Base-by-base conservation (phyloP, 2,113 vertebrate species). In the Perccottus glenii region DNA sequence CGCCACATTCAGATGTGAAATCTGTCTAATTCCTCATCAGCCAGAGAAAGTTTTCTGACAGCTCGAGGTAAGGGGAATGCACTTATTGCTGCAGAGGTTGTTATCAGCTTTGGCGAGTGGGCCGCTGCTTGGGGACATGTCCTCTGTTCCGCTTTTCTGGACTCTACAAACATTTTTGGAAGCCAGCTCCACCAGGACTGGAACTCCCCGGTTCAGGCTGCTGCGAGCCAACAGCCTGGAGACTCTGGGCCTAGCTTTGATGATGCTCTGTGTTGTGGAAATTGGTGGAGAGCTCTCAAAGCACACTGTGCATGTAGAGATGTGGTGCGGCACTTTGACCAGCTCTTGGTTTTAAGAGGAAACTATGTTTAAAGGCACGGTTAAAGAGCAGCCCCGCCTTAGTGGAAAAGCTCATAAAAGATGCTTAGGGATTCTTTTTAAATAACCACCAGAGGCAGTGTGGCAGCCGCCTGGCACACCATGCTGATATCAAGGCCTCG, bases 231-330 rank as follows among this genome's bases (percentile, higher is more conserved):
- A 58, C 47, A 0, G 27, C 51, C 75, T 46, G 5, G 32, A 74
- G 70, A 68, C 57, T 71, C 19, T 7, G 57, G 52, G 47, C 46
- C 56, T 38, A 59, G 40, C 75, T 85, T 75, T 86, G 64, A 72
- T 80, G 57, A 15, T 44, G 27, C 55, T 35, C 11, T 62, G 60
- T 55, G 65, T 78, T 70, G 68, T 59, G 75, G 62, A 77, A 81
- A 67, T 77, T 45, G 51, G 52, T 55, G 40, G 36, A 59, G 45
- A 51, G 27, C 64, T 68, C 64, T 57, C 3, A 47, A 51, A 62
- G 53, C 74, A 78, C 51, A 58, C 56, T 70, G 19, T 45, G 27
- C 52, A 11, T 42, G 64, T 64, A 4, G n/a, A 42, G 62, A 36
- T 69, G 61, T 19, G 63, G 47, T 14, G 11, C 44, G 59, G 60